Conservation (phyloP, 2,888 invertebrate genomes). For the Cheilosia impressa region DNA sequence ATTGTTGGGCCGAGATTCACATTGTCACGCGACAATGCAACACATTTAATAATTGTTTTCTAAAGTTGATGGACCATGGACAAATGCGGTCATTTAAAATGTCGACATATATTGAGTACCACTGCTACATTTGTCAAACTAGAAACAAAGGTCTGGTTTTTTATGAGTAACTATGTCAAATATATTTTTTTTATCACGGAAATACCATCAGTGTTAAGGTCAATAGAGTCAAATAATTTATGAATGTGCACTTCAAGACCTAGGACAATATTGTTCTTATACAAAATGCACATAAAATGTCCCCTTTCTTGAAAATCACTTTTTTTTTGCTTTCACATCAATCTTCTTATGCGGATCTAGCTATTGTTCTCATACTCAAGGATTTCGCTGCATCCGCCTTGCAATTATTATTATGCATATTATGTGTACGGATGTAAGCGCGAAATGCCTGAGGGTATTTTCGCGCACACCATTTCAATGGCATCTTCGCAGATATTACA, state of each 20-base stretch:
- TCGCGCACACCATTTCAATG: constrained; percentile 63
- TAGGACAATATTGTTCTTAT: constrained; percentile 57
- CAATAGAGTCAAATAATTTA: too few relatives aligned
- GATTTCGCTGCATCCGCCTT: constrained; percentile 61
- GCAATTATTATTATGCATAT: constrained; percentile 70
- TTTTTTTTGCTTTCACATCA: constrained; percentile 26
- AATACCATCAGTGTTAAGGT: too few relatives aligned
- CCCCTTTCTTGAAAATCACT: constrained; percentile 25
- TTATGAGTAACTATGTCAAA: too few relatives aligned
- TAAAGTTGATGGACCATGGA: too few relatives aligned
- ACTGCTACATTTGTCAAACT: too few relatives aligned
- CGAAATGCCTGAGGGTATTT: constrained; percentile 73
- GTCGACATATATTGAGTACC: too few relatives aligned
- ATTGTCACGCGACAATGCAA: too few relatives aligned
- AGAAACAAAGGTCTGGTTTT: too few relatives aligned
- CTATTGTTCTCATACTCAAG: constrained; percentile 56
- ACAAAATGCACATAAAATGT: constrained; percentile 19
- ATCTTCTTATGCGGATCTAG: constrained; percentile 62
- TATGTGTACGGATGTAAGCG: constrained; percentile 64
- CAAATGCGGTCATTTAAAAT: too few relatives aligned
- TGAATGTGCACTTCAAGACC: constrained; percentile 47
- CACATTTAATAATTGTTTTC: too few relatives aligned
- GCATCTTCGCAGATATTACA: background rate
- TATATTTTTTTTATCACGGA: too few relatives aligned
- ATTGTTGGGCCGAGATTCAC: too few relatives aligned